Evolutionary conservation across 1,140 invertebrate genomes (phyloP), one percentile per base, ranked within the genome.

Genomic region (Hestina assimilis): DNA sequence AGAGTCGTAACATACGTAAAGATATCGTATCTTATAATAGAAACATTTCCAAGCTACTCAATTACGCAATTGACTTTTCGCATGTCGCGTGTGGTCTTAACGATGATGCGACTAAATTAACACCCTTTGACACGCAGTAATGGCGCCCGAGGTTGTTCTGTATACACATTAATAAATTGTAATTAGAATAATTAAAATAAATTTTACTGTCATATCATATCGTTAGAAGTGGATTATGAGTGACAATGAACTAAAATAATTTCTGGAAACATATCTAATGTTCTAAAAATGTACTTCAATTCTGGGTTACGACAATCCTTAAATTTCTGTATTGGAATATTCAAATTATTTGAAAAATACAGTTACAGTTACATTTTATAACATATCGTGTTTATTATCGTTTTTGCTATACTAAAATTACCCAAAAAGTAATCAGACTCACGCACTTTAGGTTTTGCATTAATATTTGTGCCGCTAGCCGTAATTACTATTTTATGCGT

Each of bases 21-120:
- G 24, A 28, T 14, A 9, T 23, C 31, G 20, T 48, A 14, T 35
- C 46, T n/a, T 35, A 35, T 35, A 35, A 48, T 40, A 14, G 8
- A 14, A 8, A 0, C 11, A 33, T 40, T 51, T 51, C 45, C 33
- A 46, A 41, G 26, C 33, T 31, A 56, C 8, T 48, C 54, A 65
- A 65, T 65, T 65, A 65, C 48, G 24, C 52, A 65, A 46, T 65
- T 65, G 58, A 60, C 57, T 60, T 57, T 43, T 59, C 35, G 51
- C 52, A 33, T 48, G 23, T 29, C 31, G 61, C 61, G 62, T 64
- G 62, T 64, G 62, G 62, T 64, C 61, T 21, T 38, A 31, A 59
- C 19, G 38, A 47, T 58, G 54, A 51, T 47, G 54, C 43, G 54
- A 26, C 23, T 55, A 52, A 41, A 57, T 48, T 46, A 63, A 58